A percentile compares a stretch with the other conserved stretches of the same genome.
Evolutionary conservation across 1,140 invertebrate species (phyloP).

Genomic region (Rhopalosiphum padi): DNA sequence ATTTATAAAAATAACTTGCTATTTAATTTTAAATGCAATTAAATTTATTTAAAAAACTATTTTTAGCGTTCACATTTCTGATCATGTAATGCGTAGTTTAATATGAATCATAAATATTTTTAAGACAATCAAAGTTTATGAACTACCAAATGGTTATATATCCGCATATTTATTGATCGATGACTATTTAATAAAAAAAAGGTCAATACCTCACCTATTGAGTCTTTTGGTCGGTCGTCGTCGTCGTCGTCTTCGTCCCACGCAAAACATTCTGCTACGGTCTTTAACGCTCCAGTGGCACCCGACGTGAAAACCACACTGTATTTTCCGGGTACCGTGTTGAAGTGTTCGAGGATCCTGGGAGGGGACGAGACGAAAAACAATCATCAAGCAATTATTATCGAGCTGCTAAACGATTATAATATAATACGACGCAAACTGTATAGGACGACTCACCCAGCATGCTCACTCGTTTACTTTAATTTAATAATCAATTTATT

Average conservation of each 20-base stretch:
- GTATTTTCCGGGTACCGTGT: conserved; percentile 82
- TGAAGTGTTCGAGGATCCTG: conserved; percentile 85
- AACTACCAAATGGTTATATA: background rate
- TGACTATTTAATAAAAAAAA: background rate
- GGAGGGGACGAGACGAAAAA: background rate
- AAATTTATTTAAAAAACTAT: too few relatives aligned
- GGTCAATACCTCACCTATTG: background rate
- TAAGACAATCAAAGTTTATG: background rate
- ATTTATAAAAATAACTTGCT: too few relatives aligned
- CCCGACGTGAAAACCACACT: conserved; percentile 90
- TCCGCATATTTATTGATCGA: background rate
- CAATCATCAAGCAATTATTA: background rate
- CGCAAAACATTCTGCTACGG: conserved; percentile 82
- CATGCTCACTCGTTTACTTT: too few relatives aligned
- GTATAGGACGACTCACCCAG: too few relatives aligned
- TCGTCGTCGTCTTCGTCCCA: conserved; percentile 62
- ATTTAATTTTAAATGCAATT: too few relatives aligned
- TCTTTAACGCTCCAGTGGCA: conserved; percentile 83
- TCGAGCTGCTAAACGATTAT: too few relatives aligned
- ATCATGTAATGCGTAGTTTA: too few relatives aligned
- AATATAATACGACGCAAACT: background rate
- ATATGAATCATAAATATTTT: background rate
- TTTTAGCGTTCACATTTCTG: too few relatives aligned
- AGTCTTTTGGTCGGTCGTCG: background rate
- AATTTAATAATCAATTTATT: too few relatives aligned